phyloP scores from a whole-genome alignment of 2,113 vertebrate species.

The Pachyramphus minor region DNA sequence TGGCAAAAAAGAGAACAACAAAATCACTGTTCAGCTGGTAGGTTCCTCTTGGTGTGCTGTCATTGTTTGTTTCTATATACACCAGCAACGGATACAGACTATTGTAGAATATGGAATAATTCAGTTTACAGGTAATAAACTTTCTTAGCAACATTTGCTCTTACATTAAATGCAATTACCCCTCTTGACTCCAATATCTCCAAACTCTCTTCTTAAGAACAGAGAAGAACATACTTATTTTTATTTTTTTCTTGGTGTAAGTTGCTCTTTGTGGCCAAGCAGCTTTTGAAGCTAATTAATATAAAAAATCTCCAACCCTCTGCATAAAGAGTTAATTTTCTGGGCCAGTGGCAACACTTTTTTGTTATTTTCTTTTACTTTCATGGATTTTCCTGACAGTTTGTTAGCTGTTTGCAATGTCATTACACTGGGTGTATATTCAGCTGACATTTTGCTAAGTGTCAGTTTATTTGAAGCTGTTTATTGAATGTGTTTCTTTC shows the following conservation, averaged over 20 bases:
- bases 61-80: not conserved
- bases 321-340: not conserved
- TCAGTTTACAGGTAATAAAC: not conserved
- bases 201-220: not conserved
- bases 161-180: not conserved
- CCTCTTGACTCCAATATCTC: not conserved
- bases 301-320: not conserved
- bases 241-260: not conserved
- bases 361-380: not conserved
- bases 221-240: rapidly evolving
- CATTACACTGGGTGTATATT: not conserved
- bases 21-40: not conserved
- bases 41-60: not conserved
- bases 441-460: not conserved
- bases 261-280: not conserved
- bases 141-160: not conserved
- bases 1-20: not conserved
- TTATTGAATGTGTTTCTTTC: not conserved
- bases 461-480: not conserved
- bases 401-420: not conserved
- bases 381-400: not conserved
- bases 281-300: not conserved
- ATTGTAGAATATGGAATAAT: not conserved
- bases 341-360: not conserved
- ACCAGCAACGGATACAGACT: not conserved